Percentiles rank a stretch among this genome's conserved stretches.
These are phyloP conservation scores for Sarcophaga bullata DNA, from an alignment of 1,140 invertebrate genomes.

Conservation along the genomic window DNA sequence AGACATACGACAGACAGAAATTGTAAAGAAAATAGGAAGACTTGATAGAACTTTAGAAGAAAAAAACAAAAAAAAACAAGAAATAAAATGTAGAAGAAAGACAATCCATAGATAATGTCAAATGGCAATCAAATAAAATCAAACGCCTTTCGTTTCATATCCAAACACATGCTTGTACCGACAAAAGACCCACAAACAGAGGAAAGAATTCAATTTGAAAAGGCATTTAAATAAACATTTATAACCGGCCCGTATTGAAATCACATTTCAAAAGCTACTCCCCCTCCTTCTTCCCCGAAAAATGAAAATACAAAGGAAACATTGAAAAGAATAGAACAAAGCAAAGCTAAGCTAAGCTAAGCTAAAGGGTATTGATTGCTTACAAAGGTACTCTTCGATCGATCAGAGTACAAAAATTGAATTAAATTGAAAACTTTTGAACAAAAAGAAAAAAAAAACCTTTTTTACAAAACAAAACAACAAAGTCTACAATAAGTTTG, in stretches of 20 bases:
- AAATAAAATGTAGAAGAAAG: too few species aligned
- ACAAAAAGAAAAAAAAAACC: too few species aligned
- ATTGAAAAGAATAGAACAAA: background rate
- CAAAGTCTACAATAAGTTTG: background rate
- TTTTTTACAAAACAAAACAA: too few species aligned
- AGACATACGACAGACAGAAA: too few species aligned
- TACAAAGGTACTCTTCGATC: background rate
- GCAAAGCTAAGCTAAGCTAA: too few species aligned
- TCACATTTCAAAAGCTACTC: background rate
- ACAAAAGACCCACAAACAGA: background rate
- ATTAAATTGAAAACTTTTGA: background rate
- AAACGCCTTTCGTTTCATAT: background rate
- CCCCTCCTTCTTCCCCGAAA: background rate
- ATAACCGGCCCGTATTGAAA: background rate
- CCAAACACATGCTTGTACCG: background rate
- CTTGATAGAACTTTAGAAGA: too few species aligned
- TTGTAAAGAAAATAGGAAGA: too few species aligned
- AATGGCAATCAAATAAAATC: constrained; percentile 26
- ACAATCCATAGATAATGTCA: constrained; percentile 1
- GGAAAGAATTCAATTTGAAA: background rate
- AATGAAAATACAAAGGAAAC: background rate
- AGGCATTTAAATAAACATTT: background rate
- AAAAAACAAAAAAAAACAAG: background rate
- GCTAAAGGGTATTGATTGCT: background rate
- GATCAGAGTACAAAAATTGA: background rate